These are phyloP conservation scores for Saxicola maurus DNA, from an alignment of 2,797 vertebrate species.

Conservation along the genomic window DNA sequence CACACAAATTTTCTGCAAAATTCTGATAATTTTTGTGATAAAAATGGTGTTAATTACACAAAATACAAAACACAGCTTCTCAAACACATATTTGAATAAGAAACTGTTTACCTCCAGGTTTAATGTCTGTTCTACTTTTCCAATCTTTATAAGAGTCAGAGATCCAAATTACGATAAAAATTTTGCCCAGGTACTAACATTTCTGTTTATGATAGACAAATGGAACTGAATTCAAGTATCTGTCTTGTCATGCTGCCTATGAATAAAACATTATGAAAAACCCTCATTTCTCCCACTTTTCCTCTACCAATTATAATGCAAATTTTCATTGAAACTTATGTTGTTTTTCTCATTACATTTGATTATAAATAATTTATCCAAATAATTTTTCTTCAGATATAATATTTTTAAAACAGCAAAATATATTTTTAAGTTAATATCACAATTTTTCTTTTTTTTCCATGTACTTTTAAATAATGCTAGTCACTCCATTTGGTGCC, in stretches of 20 bases:
- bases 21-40: not conserved
- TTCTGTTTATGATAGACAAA: not conserved
- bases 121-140: not conserved
- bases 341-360: not conserved
- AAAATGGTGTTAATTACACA: not conserved
- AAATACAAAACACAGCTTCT: not conserved
- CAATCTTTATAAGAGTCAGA: not conserved
- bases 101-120: not conserved
- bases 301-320: not conserved
- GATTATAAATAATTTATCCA: not conserved
- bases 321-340: not conserved
- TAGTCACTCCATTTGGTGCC: not conserved
- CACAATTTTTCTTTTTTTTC: not conserved
- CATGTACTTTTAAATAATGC: not conserved
- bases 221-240: not conserved
- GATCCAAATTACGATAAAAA: not conserved
- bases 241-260: not conserved
- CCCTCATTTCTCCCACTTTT: not conserved
- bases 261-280: not conserved
- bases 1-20: not conserved
- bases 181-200: not conserved
- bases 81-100: not conserved
- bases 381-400: not conserved
- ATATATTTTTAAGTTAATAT: not conserved
- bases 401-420: not conserved